Conservation (phyloP, 2,113 vertebrate genomes). For the Pterocles burchelli region DNA sequence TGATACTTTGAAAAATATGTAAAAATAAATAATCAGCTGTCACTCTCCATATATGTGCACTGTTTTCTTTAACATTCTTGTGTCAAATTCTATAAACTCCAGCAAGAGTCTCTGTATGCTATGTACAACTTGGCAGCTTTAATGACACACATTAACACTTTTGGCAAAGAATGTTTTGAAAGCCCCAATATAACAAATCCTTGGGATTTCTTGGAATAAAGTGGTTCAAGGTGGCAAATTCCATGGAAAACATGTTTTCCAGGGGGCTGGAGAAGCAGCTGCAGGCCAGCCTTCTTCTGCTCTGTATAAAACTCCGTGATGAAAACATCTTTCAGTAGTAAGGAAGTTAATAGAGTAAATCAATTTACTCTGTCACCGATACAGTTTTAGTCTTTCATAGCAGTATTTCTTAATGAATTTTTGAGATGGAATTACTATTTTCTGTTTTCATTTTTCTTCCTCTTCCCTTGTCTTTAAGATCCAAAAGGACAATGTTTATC, state of each 20-base stretch:
- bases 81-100: slow-evolving; percentile 40
- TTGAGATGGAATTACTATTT: background rate
- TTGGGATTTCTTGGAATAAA: slow-evolving; percentile 21
- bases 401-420: slow-evolving; percentile 45
- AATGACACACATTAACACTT: slow-evolving; percentile 28
- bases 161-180: slow-evolving; percentile 19
- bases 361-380: slow-evolving; percentile 61
- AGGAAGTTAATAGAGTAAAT: slow-evolving; percentile 66
- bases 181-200: background rate
- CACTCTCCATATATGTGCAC: slow-evolving; percentile 19
- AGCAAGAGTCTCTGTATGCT: background rate
- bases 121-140: background rate
- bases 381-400: slow-evolving; percentile 36
- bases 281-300: background rate
- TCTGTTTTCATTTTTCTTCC: background rate
- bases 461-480: background rate
- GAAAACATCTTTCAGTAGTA: slow-evolving; percentile 35
- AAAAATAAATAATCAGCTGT: slow-evolving; percentile 42
- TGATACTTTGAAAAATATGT: slow-evolving; percentile 53
- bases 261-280: slow-evolving; percentile 2
- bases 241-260: slow-evolving; percentile 18
- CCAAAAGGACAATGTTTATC: background rate
- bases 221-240: slow-evolving; percentile 8
- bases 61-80: slow-evolving; percentile 52
- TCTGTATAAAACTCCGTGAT: background rate